Percentiles rank a stretch among this genome's conserved stretches.
Evolutionary conservation across 2,797 vertebrate species (phyloP).

Genomic region (Phrynocephalus vlangalii): DNA sequence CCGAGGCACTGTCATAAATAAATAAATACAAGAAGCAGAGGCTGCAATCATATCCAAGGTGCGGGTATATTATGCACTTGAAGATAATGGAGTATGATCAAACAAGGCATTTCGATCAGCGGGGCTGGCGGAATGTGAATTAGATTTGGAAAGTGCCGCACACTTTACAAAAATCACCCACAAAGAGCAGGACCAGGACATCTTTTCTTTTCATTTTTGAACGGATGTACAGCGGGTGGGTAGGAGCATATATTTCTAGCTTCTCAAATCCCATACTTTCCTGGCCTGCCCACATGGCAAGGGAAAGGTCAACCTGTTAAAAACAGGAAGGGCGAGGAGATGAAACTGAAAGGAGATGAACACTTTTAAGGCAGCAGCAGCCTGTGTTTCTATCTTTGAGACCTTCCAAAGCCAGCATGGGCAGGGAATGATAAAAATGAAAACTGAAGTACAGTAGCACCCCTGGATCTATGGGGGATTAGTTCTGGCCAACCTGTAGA

Average conservation of each 20-base stretch:
- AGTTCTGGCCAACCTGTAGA: too few relatives aligned
- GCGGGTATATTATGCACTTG: background rate
- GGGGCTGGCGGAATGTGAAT: background rate
- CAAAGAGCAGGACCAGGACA: background rate
- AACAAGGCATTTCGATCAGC: conserved; percentile 30
- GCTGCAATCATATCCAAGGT: background rate
- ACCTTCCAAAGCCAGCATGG: too few relatives aligned
- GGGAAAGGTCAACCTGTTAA: background rate
- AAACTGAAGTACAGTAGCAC: too few relatives aligned
- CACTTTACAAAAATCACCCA: conserved; percentile 21
- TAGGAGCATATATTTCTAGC: background rate
- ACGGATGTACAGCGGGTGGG: too few relatives aligned
- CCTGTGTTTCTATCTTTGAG: too few relatives aligned
- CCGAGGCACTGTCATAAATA: conserved; percentile 11
- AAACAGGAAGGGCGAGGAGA: background rate
- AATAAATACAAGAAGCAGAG: background rate
- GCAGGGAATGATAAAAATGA: too few relatives aligned
- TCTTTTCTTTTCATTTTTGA: background rate
- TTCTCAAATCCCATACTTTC: background rate
- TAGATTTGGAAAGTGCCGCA: background rate
- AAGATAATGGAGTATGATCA: background rate
- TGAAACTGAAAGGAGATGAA: too few relatives aligned
- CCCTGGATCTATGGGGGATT: too few relatives aligned
- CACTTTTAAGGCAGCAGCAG: too few relatives aligned
- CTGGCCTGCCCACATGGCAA: background rate